A percentile compares a stretch with the other conserved stretches of the same genome.
Evolutionary conservation across 1,140 invertebrate species (phyloP).

Genomic region (Drosophila nannoptera): DNA sequence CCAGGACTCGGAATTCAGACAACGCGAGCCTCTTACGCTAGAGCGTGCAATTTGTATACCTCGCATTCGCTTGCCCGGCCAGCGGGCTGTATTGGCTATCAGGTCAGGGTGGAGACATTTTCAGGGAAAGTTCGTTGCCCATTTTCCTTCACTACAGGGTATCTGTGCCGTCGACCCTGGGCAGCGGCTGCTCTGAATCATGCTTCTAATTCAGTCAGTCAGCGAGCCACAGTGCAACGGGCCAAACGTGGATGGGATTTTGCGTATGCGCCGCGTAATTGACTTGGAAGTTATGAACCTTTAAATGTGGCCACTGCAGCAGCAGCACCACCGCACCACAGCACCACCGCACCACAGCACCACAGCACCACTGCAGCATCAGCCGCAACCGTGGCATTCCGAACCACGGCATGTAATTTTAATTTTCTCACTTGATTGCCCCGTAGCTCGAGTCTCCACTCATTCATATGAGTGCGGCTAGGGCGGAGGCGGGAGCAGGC

Average conservation of each 20-base stretch:
- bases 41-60: constrained; percentile 57
- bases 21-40: constrained; percentile 53
- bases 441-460: constrained; percentile 26
- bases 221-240: constrained; percentile 17
- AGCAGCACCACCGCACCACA: constrained; percentile 19
- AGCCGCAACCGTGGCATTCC: constrained; percentile 9
- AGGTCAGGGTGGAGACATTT: no score
- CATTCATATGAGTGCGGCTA: constrained; percentile 44
- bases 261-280: constrained; percentile 65
- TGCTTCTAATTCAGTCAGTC: constrained; percentile 62
- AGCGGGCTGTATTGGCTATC: no score
- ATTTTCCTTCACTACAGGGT: not conserved
- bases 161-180: not conserved
- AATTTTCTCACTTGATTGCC: constrained; percentile 77
- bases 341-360: not conserved
- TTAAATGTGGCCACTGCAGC: constrained; percentile 66
- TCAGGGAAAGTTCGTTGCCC: no score
- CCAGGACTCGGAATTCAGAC: constrained; percentile 18
- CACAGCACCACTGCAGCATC: not conserved
- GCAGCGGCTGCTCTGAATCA: not conserved
- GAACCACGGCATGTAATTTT: constrained; percentile 66
- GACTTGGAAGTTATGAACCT: constrained; percentile 78
- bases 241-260: constrained; percentile 37
- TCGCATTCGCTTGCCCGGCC: not conserved
- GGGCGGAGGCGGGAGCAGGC: not conserved